These are phyloP conservation scores for Automeris io DNA, from an alignment of 2,888 invertebrate species.

Conservation along the genomic window DNA sequence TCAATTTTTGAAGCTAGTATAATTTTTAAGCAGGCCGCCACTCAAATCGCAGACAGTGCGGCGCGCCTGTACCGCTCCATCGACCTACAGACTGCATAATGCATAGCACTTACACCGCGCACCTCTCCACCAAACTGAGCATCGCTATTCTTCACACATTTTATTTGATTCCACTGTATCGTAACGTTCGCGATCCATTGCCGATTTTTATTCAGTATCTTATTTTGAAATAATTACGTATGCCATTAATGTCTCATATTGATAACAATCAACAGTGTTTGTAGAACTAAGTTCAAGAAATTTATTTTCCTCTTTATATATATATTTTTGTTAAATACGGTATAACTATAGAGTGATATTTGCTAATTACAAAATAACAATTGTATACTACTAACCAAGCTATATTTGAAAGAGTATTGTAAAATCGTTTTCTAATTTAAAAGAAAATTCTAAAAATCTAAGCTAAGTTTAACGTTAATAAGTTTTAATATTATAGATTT, in stretches of 20 bases:
- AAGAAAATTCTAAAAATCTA: no score
- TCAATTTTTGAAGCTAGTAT: no score
- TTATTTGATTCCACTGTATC: slow-evolving; percentile 24
- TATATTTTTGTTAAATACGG: no score
- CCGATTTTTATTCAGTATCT: slow-evolving; percentile 3
- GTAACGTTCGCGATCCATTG: slow-evolving; percentile 15
- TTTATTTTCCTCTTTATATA: no score
- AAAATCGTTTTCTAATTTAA: no score
- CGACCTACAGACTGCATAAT: slow-evolving; percentile 53
- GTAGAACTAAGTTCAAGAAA: no score
- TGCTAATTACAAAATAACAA: not conserved
- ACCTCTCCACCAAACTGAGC: slow-evolving; percentile 34
- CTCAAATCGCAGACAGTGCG: not conserved
- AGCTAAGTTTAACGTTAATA: no score
- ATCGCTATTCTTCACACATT: slow-evolving; percentile 26
- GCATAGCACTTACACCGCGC: slow-evolving; percentile 57
- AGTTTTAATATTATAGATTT: no score
- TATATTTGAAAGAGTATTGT: no score
- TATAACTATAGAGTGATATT: no score
- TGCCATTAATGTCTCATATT: not conserved
- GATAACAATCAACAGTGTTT: no score
- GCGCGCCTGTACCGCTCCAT: slow-evolving; percentile 23
- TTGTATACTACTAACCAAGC: not conserved
- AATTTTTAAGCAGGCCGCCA: not conserved
- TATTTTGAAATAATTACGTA: not conserved